phyloP scores from a whole-genome alignment of 1,140 invertebrate genomes.

The Pseudoatta argentina region DNA sequence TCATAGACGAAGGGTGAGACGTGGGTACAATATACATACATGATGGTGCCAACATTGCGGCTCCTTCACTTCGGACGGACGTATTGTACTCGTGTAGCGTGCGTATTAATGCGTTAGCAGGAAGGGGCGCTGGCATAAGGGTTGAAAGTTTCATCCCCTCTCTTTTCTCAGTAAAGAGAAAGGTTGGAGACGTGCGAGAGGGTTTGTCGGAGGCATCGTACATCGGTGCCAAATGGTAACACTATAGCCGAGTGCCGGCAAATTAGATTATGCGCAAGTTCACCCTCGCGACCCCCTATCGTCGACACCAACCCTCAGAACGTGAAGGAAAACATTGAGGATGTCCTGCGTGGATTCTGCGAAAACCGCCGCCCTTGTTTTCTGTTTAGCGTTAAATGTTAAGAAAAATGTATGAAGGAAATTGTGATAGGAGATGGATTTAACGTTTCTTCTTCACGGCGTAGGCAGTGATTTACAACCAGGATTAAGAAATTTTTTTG shows the following conservation, averaged over 20 bases:
- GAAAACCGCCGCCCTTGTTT: conserved; percentile 54
- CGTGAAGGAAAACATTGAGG: conserved; percentile 71
- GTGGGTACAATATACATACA: conserved; percentile 55
- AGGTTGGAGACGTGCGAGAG: conserved; percentile 18
- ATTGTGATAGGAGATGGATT: not conserved
- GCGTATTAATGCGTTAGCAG: conserved; percentile 72
- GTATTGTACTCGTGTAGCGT: conserved; percentile 66
- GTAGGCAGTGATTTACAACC: not conserved
- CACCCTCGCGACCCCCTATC: conserved; percentile 72
- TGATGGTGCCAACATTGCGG: conserved; percentile 51
- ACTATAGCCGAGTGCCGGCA: conserved; percentile 75
- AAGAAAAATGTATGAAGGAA: not conserved
- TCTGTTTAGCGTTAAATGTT: conserved; percentile 36
- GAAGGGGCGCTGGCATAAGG: conserved; percentile 23
- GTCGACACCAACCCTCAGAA: conserved; percentile 49
- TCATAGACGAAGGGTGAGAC: conserved; percentile 53
- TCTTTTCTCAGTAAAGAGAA: not conserved
- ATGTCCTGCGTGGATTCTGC: not conserved
- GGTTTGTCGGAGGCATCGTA: conserved; percentile 69
- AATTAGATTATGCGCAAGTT: conserved; percentile 81
- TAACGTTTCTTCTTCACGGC: not conserved
- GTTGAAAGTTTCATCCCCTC: conserved; percentile 20
- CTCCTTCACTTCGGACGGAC: conserved; percentile 67
- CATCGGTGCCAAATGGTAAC: conserved; percentile 76
- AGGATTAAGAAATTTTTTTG: conserved; percentile 3